Base-by-base conservation (phyloP, 2,113 vertebrate genomes). In the Redunca redunca region DNA sequence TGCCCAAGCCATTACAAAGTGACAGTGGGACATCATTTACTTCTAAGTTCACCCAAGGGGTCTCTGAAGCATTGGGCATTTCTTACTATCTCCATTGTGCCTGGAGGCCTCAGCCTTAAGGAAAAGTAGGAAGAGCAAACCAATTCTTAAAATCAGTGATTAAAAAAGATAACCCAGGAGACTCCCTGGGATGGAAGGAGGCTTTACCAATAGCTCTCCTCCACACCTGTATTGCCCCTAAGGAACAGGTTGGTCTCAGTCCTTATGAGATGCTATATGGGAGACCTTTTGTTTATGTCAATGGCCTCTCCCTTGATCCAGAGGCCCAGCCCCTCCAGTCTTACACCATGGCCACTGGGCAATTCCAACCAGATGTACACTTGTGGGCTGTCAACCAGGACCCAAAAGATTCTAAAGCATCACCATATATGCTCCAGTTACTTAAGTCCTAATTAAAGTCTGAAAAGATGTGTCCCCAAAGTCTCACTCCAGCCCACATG, bases 201-300 rank as follows among this genome's bases (percentile, higher is more conserved):
- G 15, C 30, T 33, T 33, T 64, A 33, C 62, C 62, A 33, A 17
- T 17, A 64, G 62, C 14, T 64, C 30, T 17, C 15, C 30, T 64
- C 30, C 7, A 8, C 7, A 64, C 30, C 15, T 0, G 7, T 17
- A 7, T 64, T 33, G 30, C 15, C 60, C 13, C 15, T 64, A 64
- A 64, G 62, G 62, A n/a, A 64, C 15, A n/a, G 62, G 7, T n/a
- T 33, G 30, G 30, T 8, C 62, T 64, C 30, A 64, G 62, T 64
- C 30, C 30, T 64, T 64, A 64, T 64, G 15, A 64, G 7, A 64
- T 64, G 30, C 30, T n/a, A 8, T 9, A n/a, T 64, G 7, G 30
- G 30, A n/a, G 30, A n/a, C 3, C 30, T 64, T 64, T n/a, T 64
- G 30, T n/a, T 64, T 64, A n/a, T 64, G 30, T 17, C 15, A 64